Evolutionary conservation across 2,113 vertebrate genomes (phyloP).

Genomic region (Malurus elegans): DNA sequence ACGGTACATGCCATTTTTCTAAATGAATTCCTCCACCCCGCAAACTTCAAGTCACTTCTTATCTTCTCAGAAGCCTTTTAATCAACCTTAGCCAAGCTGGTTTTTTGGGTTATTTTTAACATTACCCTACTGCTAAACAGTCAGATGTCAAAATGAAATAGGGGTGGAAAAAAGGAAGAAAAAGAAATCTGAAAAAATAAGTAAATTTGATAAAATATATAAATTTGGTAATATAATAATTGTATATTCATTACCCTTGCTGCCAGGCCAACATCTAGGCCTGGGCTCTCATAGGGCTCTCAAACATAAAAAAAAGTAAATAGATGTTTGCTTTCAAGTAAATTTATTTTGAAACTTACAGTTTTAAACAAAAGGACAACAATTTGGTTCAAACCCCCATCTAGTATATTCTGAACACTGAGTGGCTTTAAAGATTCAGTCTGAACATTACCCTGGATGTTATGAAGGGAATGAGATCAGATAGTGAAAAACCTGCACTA

Average conservation of each 20-base stretch:
- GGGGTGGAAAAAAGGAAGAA: neutral
- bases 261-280: neutral
- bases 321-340: neutral
- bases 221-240: neutral
- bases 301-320: neutral
- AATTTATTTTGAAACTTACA: neutral
- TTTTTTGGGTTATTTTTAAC: neutral
- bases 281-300: neutral
- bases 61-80: neutral
- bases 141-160: neutral
- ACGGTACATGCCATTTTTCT: neutral
- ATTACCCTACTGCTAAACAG: neutral
- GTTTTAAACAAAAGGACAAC: neutral
- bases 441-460: neutral
- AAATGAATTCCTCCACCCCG: neutral
- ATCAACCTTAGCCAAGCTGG: neutral
- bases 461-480: neutral
- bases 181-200: slow-evolving; percentile 5
- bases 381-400: neutral
- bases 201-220: neutral
- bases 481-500: neutral
- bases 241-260: neutral
- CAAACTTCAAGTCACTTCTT: neutral
- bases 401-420: neutral
- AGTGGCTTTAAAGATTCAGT: neutral